phyloP scores from a whole-genome alignment of 2,888 invertebrate species.

The Chydorus sphaericus region DNA sequence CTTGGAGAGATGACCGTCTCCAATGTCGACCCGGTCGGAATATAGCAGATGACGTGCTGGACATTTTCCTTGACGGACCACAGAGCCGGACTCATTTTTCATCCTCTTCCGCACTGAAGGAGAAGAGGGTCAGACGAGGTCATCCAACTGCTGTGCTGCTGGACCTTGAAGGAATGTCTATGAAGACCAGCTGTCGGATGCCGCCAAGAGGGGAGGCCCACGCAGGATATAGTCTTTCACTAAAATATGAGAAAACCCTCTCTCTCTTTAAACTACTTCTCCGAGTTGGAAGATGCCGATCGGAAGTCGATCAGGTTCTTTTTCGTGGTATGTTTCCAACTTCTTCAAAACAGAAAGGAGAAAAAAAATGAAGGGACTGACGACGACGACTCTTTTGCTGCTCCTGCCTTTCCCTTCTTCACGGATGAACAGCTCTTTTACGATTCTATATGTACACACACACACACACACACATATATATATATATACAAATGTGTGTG shows the following conservation, averaged over 20 bases:
- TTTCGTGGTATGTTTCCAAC: neutral
- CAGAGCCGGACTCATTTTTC: neutral
- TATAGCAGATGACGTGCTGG: neutral
- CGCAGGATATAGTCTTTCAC: neutral
- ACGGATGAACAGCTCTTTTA: constrained; percentile 4
- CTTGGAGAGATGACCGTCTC: too few relatives aligned
- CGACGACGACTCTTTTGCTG: neutral
- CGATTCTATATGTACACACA: neutral
- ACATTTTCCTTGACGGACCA: neutral
- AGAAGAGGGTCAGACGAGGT: neutral
- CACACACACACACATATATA: neutral
- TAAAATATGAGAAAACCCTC: too few relatives aligned
- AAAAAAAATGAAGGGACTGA: neutral
- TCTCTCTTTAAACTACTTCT: neutral
- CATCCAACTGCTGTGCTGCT: neutral
- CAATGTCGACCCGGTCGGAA: too few relatives aligned
- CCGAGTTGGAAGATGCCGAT: neutral
- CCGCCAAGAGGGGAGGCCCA: neutral
- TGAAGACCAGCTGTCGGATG: constrained; percentile 4
- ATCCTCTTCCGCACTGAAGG: neutral
- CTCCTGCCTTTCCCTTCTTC: neutral
- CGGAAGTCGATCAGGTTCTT: neutral
- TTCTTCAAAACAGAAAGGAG: neutral
- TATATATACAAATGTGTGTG: neutral
- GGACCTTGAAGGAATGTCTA: neutral